phyloP scores from a whole-genome alignment of 2,888 invertebrate species.

The Hypercompe scribonia region DNA sequence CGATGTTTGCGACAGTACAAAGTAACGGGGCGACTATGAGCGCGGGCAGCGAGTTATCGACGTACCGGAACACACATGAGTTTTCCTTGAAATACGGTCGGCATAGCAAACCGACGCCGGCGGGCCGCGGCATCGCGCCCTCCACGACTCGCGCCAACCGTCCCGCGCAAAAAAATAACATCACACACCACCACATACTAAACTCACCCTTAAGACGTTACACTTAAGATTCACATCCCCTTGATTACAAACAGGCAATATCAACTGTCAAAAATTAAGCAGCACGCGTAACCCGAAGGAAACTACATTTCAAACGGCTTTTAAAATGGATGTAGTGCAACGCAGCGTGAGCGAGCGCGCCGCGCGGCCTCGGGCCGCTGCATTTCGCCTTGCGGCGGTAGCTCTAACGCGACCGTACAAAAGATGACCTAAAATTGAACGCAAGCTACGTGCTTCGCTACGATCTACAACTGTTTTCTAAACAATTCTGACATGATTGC shows the following conservation, averaged over 20 bases:
- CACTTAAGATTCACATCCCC: constrained; percentile 74
- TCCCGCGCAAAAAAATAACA: constrained; percentile 84
- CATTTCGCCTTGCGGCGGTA: constrained; percentile 82
- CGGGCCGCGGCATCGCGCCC: constrained; percentile 71
- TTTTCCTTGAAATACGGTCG: constrained; percentile 80
- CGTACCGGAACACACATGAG: constrained; percentile 67
- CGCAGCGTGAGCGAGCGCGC: constrained; percentile 73
- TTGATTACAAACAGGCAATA: constrained; percentile 71
- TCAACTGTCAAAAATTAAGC: constrained; percentile 87
- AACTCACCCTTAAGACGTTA: constrained; percentile 72
- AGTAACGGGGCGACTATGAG: constrained; percentile 60
- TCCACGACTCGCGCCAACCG: constrained; percentile 76
- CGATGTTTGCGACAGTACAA: constrained; percentile 57
- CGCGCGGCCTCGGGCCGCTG: constrained; percentile 85
- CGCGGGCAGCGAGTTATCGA: constrained; percentile 60
- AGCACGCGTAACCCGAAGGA: constrained; percentile 82
- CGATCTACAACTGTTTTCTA: constrained; percentile 72
- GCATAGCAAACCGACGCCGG: constrained; percentile 63
- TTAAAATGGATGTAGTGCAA: constrained; percentile 81
- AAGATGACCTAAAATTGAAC: constrained; percentile 86
- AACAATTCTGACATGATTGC: constrained; percentile 74
- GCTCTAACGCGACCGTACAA: constrained; percentile 81
- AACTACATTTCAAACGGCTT: constrained; percentile 80
- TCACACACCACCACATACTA: constrained; percentile 61
- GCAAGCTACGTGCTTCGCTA: constrained; percentile 73